Evolutionary conservation across 2,888 invertebrate species (phyloP).

Genomic region (Neoscelio sp.): DNA sequence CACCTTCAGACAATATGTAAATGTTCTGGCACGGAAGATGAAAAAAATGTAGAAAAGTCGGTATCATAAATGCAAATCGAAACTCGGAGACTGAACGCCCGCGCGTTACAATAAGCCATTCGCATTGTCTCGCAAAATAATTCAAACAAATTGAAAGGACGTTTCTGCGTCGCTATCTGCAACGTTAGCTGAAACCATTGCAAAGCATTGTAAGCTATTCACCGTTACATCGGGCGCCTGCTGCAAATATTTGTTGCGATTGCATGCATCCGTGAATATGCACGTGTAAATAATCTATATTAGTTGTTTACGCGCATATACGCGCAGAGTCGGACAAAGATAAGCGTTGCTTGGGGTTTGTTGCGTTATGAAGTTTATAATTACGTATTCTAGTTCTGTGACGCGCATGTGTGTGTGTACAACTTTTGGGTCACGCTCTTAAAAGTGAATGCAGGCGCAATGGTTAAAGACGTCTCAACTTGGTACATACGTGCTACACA

Average conservation of each 20-base stretch:
- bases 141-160: constrained; percentile 60
- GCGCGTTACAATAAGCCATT: constrained; percentile 38
- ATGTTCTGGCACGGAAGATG: no score
- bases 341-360: constrained; percentile 24
- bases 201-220: constrained; percentile 39
- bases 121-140: constrained; percentile 54
- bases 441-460: no score
- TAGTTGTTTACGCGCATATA: constrained; percentile 34
- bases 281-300: constrained; percentile 55
- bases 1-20: no score
- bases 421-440: not conserved
- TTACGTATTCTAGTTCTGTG: constrained; percentile 22
- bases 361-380: constrained; percentile 39
- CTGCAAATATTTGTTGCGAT: constrained; percentile 57
- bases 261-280: constrained; percentile 34
- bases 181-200: constrained; percentile 3
- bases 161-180: constrained; percentile 46
- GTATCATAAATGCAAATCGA: constrained; percentile 34
- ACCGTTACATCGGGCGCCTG: constrained; percentile 32
- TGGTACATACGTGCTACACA: constrained; percentile 11
- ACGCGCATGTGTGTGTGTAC: not conserved
- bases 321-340: constrained; percentile 35
- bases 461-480: not conserved
- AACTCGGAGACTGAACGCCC: constrained; percentile 19
- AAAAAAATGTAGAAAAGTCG: constrained; percentile 4